A percentile compares a stretch with the other conserved stretches of the same genome.
Conservation (phyloP, 1,140 invertebrate genomes). For the Drosophila nigromelanica region DNA sequence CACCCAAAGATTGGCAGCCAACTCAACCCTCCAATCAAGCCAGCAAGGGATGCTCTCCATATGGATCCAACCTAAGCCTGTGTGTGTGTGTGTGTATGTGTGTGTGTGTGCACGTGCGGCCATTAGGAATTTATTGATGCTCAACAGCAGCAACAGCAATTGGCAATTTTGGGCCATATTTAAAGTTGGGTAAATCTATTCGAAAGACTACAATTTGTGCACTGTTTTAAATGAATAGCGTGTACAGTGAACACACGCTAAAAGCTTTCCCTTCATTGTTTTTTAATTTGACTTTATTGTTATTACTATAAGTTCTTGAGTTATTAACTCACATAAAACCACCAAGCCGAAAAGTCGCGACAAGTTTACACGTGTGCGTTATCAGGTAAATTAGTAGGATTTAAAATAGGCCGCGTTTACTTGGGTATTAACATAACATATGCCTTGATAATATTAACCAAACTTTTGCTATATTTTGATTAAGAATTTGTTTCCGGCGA, state of each 20-base stretch:
- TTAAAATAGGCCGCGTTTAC: not conserved
- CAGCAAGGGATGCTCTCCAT: slow-evolving; percentile 25
- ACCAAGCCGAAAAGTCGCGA: not conserved
- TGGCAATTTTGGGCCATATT: not conserved
- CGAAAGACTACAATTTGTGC: not conserved
- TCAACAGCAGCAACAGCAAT: slow-evolving; percentile 33
- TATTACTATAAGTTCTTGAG: not conserved
- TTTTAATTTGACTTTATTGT: not conserved
- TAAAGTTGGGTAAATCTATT: not conserved
- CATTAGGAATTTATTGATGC: slow-evolving; percentile 39
- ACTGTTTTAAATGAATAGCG: not conserved
- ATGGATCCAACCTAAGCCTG: slow-evolving; percentile 20
- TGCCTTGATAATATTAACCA: too few relatives aligned
- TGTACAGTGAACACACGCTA: not conserved
- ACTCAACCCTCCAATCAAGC: not conserved
- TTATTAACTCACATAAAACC: not conserved
- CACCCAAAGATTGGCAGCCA: not conserved
- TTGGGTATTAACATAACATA: too few relatives aligned
- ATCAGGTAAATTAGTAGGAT: not conserved
- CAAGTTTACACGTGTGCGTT: not conserved
- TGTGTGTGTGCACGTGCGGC: slow-evolving; percentile 18
- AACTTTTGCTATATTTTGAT: too few relatives aligned
- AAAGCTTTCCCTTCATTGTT: not conserved
- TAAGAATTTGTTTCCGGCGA: too few relatives aligned
- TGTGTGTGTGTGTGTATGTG: not conserved